Evolutionary conservation across 2,888 invertebrate species (phyloP), one percentile per base, ranked within the genome.

Genomic region (Campoplex nolae): DNA sequence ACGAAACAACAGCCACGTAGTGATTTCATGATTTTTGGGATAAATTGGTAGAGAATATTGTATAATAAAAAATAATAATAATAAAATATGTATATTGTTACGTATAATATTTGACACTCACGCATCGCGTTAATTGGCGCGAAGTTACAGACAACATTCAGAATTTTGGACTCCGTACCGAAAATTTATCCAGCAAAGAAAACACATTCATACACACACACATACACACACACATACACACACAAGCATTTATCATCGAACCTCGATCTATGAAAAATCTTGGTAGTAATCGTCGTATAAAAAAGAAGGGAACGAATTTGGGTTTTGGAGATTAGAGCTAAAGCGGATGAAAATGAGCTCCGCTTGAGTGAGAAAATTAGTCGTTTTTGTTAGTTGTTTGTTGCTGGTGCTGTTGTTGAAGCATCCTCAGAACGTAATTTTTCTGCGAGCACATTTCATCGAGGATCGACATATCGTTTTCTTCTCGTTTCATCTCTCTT

Each of bases 261-360:
- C 58, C 54, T 45, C 62, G 78, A 82, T 73, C n/a, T 73, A 79
- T 13, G 56, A 87, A 77, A 70, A 75, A 85, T 67, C 62, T 81
- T 58, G 84, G 74, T 84, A 82, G 84, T 87, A 86, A 84, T 88
- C 87, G 86, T 85, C 85, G 88, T 89, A 89, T 89, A 88, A 89
- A 89, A 89, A 89, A 87, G 86, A 88, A 85, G 83, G 77, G 84
- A 83, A 88, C 78, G 74, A 86, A 80, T 76, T 77, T 83, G 35
- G 32, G 75, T 67, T 58, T 76, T 56, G 51, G 73, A 68, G 83
- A 32, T 71, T 71, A 23, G 62, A 51, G 85, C n/a, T 77, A 67
- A 62, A 51, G 84, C 54, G 75, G 77, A 75, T 62, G 48, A 75
- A 62, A 68, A 42, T 51, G 65, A 80, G 75, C 65, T 79, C 71